Percentiles rank a stretch among this genome's conserved stretches.
These are phyloP conservation scores for Pituophis catenifer DNA, from an alignment of 2,113 vertebrate species.

Conservation along the genomic window DNA sequence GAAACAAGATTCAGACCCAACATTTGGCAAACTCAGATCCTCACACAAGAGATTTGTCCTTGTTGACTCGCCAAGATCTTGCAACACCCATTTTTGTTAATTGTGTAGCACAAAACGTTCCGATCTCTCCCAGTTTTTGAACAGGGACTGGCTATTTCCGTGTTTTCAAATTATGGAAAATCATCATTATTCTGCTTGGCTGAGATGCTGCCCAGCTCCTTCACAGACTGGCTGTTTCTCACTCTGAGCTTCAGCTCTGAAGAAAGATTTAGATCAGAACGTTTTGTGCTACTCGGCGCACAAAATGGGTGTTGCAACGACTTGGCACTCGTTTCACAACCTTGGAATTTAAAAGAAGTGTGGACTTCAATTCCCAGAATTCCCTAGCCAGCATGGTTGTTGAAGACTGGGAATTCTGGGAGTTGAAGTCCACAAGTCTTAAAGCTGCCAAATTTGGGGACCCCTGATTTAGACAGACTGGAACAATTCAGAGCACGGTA, in stretches of 20 bases:
- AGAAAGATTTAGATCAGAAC: not conserved
- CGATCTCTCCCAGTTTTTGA: not conserved
- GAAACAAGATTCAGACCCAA: not conserved
- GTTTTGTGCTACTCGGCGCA: not conserved
- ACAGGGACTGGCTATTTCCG: not conserved
- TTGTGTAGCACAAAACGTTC: not conserved
- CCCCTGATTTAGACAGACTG: not conserved
- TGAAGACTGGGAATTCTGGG: not conserved
- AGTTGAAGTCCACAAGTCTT: not conserved
- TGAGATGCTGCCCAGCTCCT: not conserved
- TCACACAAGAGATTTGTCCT: not conserved
- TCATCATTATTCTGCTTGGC: not conserved
- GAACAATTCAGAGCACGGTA: not conserved
- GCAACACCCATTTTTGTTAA: not conserved
- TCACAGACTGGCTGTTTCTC: not conserved
- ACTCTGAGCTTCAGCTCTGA: not conserved
- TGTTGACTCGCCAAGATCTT: not conserved
- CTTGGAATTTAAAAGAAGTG: not conserved
- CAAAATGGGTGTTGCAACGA: not conserved
- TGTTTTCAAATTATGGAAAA: not conserved
- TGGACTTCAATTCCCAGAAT: not conserved
- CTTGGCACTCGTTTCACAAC: not conserved
- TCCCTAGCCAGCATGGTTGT: not conserved
- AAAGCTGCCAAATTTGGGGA: too few relatives aligned
- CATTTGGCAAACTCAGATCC: not conserved